Conservation (phyloP, 2,888 invertebrate species). For the Chironomus riparius region DNA sequence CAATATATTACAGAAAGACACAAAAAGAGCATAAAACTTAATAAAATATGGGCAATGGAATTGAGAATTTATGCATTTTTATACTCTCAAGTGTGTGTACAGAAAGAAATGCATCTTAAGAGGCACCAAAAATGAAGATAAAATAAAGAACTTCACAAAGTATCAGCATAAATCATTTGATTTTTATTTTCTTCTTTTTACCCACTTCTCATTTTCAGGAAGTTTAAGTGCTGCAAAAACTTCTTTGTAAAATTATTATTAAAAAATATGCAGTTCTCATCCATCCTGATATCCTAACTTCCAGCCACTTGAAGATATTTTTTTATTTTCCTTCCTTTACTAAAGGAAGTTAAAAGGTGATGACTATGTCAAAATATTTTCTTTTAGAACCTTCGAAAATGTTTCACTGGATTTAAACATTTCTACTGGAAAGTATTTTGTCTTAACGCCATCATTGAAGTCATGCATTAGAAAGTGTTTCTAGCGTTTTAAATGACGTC, state of each 20-base stretch:
- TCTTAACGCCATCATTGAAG: no score
- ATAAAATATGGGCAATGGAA: not conserved
- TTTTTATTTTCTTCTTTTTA: not conserved
- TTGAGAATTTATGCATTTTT: not conserved
- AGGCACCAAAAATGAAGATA: not conserved
- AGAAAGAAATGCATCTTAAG: not conserved
- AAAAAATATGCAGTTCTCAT: no score
- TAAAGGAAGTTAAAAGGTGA: no score
- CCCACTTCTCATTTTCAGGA: not conserved
- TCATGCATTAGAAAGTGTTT: no score
- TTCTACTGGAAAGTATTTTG: no score
- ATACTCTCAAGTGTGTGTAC: not conserved
- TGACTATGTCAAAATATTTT: no score
- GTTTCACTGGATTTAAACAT: no score
- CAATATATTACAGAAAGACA: slow-evolving; percentile 1
- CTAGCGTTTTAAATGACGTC: no score
- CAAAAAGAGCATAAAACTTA: not conserved
- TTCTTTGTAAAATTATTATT: not conserved
- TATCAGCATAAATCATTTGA: slow-evolving; percentile 1
- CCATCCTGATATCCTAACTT: no score
- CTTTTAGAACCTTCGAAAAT: no score
- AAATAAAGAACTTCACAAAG: not conserved
- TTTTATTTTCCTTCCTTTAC: no score
- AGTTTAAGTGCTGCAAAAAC: not conserved
- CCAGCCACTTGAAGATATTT: no score